Evolutionary conservation across 1,140 invertebrate genomes (phyloP).

Genomic region (Parasteatoda tepidariorum): DNA sequence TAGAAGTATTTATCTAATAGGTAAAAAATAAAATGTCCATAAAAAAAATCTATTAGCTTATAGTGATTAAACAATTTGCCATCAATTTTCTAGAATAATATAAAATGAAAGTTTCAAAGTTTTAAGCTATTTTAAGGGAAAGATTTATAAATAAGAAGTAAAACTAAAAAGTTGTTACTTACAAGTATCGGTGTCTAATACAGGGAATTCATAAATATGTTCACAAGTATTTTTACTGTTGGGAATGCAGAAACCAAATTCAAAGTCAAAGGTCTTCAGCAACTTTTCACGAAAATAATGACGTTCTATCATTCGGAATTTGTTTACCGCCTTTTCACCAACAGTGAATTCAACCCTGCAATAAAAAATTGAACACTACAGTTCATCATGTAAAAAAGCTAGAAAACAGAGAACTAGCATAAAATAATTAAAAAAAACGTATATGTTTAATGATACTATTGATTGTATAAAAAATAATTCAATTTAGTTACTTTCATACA

Average conservation of each 20-base stretch:
- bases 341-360: conserved; percentile 95
- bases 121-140: too few relatives aligned
- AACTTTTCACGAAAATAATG: conserved; percentile 95
- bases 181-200: conserved; percentile 87
- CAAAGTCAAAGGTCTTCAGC: conserved; percentile 99
- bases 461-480: too few relatives aligned
- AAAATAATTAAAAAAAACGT: background rate
- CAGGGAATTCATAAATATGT: conserved; percentile 99
- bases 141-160: conserved; percentile 10
- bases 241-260: conserved; percentile 99
- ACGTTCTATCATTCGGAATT: conserved; percentile 98
- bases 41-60: too few relatives aligned
- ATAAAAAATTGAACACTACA: conserved; percentile 44
- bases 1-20: too few relatives aligned
- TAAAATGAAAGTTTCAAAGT: too few relatives aligned
- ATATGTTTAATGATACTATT: too few relatives aligned
- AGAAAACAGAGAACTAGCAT: background rate
- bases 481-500: too few relatives aligned
- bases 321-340: conserved; percentile 88
- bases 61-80: background rate
- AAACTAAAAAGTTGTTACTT: conserved; percentile 68
- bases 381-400: background rate
- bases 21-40: too few relatives aligned
- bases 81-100: too few relatives aligned
- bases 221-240: conserved; percentile 97